Base-by-base conservation (phyloP, 2,797 vertebrate genomes). In the Hoplostethus atlanticus region DNA sequence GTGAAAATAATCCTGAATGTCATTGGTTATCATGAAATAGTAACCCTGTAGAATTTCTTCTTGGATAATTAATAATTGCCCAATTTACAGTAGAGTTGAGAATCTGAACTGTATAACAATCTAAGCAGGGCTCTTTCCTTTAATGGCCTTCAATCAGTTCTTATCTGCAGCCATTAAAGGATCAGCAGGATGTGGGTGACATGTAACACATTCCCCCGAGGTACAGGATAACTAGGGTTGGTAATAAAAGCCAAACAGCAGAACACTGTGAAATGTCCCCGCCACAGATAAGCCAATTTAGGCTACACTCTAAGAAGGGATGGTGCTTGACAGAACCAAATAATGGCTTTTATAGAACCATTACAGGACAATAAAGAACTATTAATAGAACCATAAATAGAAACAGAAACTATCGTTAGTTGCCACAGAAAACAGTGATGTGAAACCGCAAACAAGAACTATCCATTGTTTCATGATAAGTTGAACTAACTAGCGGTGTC, bases 141-240 rank as follows among this genome's bases (percentile, higher is more conserved):
- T 31, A 17, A 28, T 75, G 3, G 44, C 36, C 30, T 15, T 46
- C 10, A 58, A 13, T 17, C 42, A 48, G 16, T 50, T 55, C 3
- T 40, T 65, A 15, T 21, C 11, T 58, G 53, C 48, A 52, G 31
- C 12, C 59, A 51, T 55, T 25, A 55, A 34, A 40, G 47, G 13
- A 16, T 28, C 16, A 46, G 34, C 34, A 36, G 34, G 6, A 36
- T 36, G 34, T 36, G 48, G 47, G 0, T 47, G 50, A 64, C 51
- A 46, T 56, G 64, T 65, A 7, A 53, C 21, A 9, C 28, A 7
- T 53, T 53, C 21, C 48, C 40, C 62, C 0, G 40, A 62, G 36
- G 44, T 17, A 42, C 47, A 25, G 12, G 48, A 64, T 48, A 4
- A 53, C 36, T 47, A 13, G 21, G 16, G 51, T 21, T 0, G 0